Evolutionary conservation across 2,797 vertebrate species (phyloP), one percentile per base, ranked within the genome.

Genomic region (Psittacula derbiana): DNA sequence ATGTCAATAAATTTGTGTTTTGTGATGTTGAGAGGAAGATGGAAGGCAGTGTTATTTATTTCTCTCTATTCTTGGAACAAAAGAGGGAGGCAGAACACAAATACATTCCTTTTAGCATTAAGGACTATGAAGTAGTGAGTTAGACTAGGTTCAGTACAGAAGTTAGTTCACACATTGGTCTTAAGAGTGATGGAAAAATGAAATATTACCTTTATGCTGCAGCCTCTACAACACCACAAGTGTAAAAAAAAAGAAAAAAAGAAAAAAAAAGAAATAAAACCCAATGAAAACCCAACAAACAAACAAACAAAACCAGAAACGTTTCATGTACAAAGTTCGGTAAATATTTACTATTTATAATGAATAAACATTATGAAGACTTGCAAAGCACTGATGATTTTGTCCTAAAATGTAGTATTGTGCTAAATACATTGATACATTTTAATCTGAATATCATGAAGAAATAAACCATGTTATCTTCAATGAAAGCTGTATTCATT

Each of bases 321-420:
- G 98, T 99, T 98, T 98, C 98, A 97, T 99, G 98, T 99, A 99
- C 98, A 98, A 99, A 98, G 95, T 98, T 97, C 98, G 98, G 98
- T 99, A 99, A 98, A 99, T 98, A 98, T 98, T 98, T 99, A 98
- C 99, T 99, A 99, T 99, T 99, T 99, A 99, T 99, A 98, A 98
- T 98, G 98, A 99, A 99, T 98, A 98, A 98, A 98, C 98, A 97
- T 98, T 98, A 98, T 98, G 97, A 98, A 98, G 97, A 98, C 97
- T 97, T 97, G 94, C 92, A 92, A 95, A 92, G 93, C 84, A 95
- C 83, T 97, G 92, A 89, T 97, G 96, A 96, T 96, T 97, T 97
- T 71, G 91, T 97, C 92, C 79, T 95, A 88, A 96, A 97, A 84
- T 95, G 95, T 97, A 95, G 88, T 96, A 91, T 95, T 94, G 90